Evolutionary conservation across 2,113 vertebrate genomes (phyloP).

Genomic region (Sarotherodon lohbergeri): DNA sequence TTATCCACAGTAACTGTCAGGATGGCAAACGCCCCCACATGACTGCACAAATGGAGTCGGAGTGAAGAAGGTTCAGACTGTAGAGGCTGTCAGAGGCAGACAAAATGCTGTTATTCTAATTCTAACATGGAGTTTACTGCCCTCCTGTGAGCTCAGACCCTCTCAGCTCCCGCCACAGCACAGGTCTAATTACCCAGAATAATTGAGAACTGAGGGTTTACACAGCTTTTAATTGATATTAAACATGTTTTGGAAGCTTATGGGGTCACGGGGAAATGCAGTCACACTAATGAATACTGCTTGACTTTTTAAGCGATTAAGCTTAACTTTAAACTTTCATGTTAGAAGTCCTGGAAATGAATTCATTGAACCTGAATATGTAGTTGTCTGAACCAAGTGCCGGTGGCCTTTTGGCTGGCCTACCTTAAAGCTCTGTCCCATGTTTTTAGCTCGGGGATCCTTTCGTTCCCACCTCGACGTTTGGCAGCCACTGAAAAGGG

Average conservation of each 20-base stretch:
- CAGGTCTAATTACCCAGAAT: neutral
- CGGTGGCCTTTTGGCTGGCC: neutral
- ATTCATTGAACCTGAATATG: fast-evolving
- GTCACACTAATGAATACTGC: neutral
- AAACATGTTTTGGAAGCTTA: neutral
- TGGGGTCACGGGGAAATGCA: neutral
- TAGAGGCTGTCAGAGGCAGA: neutral
- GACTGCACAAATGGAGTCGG: neutral
- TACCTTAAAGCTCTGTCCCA: neutral
- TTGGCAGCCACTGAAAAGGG: neutral
- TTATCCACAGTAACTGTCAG: neutral
- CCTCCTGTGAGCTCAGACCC: neutral
- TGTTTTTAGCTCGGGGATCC: neutral
- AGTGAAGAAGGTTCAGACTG: neutral
- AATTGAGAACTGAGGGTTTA: neutral
- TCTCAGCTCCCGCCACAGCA: neutral
- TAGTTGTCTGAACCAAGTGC: neutral
- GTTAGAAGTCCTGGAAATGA: neutral
- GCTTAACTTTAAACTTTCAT: neutral
- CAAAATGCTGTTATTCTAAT: neutral
- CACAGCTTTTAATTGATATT: neutral
- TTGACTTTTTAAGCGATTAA: neutral
- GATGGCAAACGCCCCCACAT: neutral
- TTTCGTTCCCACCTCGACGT: neutral
- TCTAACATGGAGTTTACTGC: neutral